phyloP scores from a whole-genome alignment of 2,888 invertebrate species.

The Sarcophaga carnaria region DNA sequence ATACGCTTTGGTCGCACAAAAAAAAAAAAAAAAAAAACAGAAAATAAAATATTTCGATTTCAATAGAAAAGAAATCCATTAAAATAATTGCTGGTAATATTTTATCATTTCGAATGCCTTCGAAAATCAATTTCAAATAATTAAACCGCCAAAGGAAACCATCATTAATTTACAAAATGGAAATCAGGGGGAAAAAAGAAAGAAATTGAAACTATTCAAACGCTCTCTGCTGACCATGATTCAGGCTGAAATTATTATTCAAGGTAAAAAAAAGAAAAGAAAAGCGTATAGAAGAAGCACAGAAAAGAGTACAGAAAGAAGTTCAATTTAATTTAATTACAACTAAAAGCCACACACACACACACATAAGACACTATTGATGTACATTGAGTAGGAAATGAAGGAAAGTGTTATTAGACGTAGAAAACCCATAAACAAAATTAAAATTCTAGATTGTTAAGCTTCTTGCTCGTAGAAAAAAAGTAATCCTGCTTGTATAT shows the following conservation, averaged over 20 bases:
- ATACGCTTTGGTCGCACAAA: neutral
- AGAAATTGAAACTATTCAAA: neutral
- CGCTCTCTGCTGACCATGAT: slow-evolving; percentile 28
- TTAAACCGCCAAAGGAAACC: neutral
- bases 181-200: neutral
- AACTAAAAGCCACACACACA: neutral
- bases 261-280: neutral
- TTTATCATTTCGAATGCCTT: slow-evolving; percentile 68
- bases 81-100: slow-evolving; percentile 45
- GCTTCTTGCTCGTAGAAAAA: too few species aligned
- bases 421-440: too few species aligned
- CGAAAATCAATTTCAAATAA: slow-evolving; percentile 44
- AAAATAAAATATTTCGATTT: neutral
- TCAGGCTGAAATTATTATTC: neutral
- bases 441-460: too few species aligned
- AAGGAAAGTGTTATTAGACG: too few species aligned
- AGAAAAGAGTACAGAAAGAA: slow-evolving; percentile 4
- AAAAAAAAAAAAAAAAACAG: neutral
- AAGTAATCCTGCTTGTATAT: too few species aligned
- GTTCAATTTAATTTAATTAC: neutral
- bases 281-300: too few species aligned
- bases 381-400: too few species aligned
- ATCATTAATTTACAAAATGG: slow-evolving; percentile 39
- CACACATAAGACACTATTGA: neutral
- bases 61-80: slow-evolving; percentile 20